phyloP scores from a whole-genome alignment of 2,113 vertebrate genomes.

The Hymenochirus boettgeri region DNA sequence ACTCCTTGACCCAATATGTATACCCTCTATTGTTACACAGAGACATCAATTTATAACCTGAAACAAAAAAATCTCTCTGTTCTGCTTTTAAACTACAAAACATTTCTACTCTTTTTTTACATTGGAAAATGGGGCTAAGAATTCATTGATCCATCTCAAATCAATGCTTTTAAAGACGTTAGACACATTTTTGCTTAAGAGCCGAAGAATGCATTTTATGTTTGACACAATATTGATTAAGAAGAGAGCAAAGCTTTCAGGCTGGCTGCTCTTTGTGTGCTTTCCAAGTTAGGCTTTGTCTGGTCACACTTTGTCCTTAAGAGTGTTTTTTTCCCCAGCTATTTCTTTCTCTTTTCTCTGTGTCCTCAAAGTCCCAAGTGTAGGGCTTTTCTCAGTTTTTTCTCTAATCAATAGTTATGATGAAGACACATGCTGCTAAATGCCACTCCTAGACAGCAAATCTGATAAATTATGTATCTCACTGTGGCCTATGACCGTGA shows the following conservation, averaged over 20 bases:
- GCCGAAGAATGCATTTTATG: slow-evolving; percentile 31
- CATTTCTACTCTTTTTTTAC: slow-evolving; percentile 20
- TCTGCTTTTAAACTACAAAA: slow-evolving; percentile 27
- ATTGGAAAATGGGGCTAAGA: slow-evolving; percentile 8
- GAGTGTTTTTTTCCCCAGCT: slow-evolving; percentile 66
- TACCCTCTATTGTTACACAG: slow-evolving; percentile 21
- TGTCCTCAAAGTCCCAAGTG: slow-evolving; percentile 43
- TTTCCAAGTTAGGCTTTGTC: slow-evolving; percentile 55
- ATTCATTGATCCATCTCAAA: slow-evolving; percentile 36
- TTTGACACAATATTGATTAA: slow-evolving; percentile 35
- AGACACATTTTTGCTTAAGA: slow-evolving; percentile 34
- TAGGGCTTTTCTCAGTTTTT: slow-evolving; percentile 36
- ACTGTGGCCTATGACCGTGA: slow-evolving; percentile 1
- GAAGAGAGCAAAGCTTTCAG: slow-evolving; percentile 34
- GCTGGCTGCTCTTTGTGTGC: slow-evolving; percentile 44
- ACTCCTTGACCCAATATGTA: slow-evolving; percentile 17
- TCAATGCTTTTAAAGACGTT: slow-evolving; percentile 39
- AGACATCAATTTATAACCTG: slow-evolving; percentile 11
- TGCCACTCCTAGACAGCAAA: slow-evolving; percentile 14
- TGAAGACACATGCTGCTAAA: slow-evolving; percentile 36
- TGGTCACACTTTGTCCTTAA: slow-evolving; percentile 76
- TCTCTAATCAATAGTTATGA: slow-evolving; percentile 20
- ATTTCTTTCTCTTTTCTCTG: slow-evolving; percentile 34
- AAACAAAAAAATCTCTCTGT: slow-evolving; percentile 15
- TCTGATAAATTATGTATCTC: slow-evolving; percentile 1